Conservation (phyloP, 2,797 vertebrate genomes). For the Decapterus maruadsi region DNA sequence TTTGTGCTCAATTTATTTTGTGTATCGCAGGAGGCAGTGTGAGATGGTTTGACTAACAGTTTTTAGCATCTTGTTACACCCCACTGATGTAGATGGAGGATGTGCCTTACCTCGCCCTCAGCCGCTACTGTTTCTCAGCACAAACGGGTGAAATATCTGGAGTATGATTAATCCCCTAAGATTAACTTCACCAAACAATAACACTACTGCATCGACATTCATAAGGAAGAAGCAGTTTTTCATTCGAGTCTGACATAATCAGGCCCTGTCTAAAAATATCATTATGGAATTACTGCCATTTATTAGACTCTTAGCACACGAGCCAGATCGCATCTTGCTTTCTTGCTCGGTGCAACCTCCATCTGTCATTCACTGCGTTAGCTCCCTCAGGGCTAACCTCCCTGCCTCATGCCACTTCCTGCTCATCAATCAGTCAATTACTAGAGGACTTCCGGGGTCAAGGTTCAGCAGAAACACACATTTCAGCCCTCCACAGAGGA, state of each 20-base stretch:
- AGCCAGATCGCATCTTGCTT: slow-evolving; percentile 28
- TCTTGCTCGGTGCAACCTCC: slow-evolving; percentile 38
- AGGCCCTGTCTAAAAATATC: slow-evolving; percentile 31
- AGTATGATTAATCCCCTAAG: slow-evolving; percentile 25
- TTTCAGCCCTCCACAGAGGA: slow-evolving; percentile 26
- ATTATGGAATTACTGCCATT: slow-evolving; percentile 34
- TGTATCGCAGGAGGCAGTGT: slow-evolving; percentile 53
- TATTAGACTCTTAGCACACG: slow-evolving; percentile 8
- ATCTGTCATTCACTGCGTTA: slow-evolving; percentile 56
- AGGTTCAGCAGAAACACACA: slow-evolving; percentile 47
- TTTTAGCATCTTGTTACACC: slow-evolving; percentile 50
- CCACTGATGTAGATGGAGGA: slow-evolving; percentile 54
- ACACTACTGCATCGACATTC: neutral
- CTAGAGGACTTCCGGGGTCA: slow-evolving; percentile 62
- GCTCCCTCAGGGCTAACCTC: slow-evolving; percentile 51
- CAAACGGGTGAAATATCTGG: slow-evolving; percentile 22
- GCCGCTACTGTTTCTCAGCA: slow-evolving; percentile 15
- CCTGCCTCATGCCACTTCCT: slow-evolving; percentile 64
- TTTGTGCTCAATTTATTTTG: slow-evolving; percentile 73
- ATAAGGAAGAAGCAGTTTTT: slow-evolving; percentile 1
- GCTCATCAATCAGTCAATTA: slow-evolving; percentile 80
- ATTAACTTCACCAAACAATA: slow-evolving; percentile 21
- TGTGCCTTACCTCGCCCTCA: slow-evolving; percentile 16
- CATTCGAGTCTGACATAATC: slow-evolving; percentile 35
- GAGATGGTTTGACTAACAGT: slow-evolving; percentile 47